A percentile compares a stretch with the other conserved stretches of the same genome.
Evolutionary conservation across 2,797 vertebrate species (phyloP).

Genomic region (Anguilla anguilla): DNA sequence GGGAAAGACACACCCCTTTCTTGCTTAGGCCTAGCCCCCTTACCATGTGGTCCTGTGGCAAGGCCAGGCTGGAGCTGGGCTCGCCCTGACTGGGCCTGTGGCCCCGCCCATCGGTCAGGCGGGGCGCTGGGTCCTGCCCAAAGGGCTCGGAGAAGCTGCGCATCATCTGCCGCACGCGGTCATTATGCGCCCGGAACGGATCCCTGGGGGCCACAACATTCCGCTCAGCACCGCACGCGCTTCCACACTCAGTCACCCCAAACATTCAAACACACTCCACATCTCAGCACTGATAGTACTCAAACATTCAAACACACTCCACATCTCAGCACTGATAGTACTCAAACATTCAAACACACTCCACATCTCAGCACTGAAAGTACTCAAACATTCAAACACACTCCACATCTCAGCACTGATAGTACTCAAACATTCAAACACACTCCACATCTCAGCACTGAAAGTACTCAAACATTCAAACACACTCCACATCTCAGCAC

Average conservation of each 20-base stretch:
- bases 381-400: background rate
- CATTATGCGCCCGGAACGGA: slow-evolving; percentile 81
- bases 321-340: no score
- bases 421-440: no score
- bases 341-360: no score
- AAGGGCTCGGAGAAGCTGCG: slow-evolving; percentile 84
- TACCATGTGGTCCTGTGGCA: slow-evolving; percentile 72
- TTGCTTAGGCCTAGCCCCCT: slow-evolving; percentile 54
- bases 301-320: background rate
- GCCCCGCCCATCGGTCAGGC: slow-evolving; percentile 69
- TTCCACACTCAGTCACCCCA: background rate
- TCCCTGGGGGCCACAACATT: slow-evolving; percentile 69
- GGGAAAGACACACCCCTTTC: slow-evolving; percentile 56
- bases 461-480: background rate
- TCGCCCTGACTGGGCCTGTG: slow-evolving; percentile 44
- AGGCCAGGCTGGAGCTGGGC: slow-evolving; percentile 53
- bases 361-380: background rate
- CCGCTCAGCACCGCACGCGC: background rate
- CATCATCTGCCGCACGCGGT: slow-evolving; percentile 83
- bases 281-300: background rate
- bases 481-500: background rate
- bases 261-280: background rate
- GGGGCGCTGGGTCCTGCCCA: slow-evolving; percentile 69
- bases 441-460: background rate
- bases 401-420: no score